These are phyloP conservation scores for Hipparchia semele DNA, from an alignment of 2,888 invertebrate species.

Conservation along the genomic window DNA sequence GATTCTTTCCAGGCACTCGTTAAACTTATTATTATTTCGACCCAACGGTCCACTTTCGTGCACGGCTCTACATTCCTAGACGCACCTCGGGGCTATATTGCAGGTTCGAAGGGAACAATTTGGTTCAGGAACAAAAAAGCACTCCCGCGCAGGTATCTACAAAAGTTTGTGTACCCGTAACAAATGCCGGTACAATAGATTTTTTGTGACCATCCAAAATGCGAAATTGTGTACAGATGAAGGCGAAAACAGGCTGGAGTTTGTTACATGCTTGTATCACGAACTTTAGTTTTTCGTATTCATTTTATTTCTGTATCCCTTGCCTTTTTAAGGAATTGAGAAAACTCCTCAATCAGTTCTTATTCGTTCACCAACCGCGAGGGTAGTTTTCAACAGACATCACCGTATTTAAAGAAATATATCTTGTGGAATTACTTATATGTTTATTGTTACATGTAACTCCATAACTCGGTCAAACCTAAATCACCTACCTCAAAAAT, in stretches of 20 bases:
- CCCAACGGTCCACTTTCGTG: slow-evolving; percentile 29
- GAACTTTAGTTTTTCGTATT: not conserved
- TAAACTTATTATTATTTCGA: not conserved
- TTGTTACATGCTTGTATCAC: not conserved
- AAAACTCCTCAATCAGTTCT: too few species aligned
- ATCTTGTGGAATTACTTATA: too few species aligned
- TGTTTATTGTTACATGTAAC: too few species aligned
- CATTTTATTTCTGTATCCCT: too few species aligned
- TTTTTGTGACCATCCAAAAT: slow-evolving; percentile 37
- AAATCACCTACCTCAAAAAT: too few species aligned
- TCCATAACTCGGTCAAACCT: too few species aligned
- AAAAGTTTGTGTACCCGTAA: slow-evolving; percentile 53
- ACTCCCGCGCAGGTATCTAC: slow-evolving; percentile 57
- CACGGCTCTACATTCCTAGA: slow-evolving; percentile 58
- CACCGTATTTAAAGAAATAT: too few species aligned
- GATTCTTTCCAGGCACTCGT: not conserved
- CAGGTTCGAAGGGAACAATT: slow-evolving; percentile 48
- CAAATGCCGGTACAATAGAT: slow-evolving; percentile 48
- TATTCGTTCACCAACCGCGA: too few species aligned
- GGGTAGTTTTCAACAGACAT: too few species aligned
- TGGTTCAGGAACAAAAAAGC: slow-evolving; percentile 45
- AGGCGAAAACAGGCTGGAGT: not conserved
- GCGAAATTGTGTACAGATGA: slow-evolving; percentile 19
- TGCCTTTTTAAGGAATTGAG: too few species aligned
- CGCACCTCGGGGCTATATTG: slow-evolving; percentile 45